Conservation (phyloP, 2,888 invertebrate species). For the Drosophila nr. perissopoda region DNA sequence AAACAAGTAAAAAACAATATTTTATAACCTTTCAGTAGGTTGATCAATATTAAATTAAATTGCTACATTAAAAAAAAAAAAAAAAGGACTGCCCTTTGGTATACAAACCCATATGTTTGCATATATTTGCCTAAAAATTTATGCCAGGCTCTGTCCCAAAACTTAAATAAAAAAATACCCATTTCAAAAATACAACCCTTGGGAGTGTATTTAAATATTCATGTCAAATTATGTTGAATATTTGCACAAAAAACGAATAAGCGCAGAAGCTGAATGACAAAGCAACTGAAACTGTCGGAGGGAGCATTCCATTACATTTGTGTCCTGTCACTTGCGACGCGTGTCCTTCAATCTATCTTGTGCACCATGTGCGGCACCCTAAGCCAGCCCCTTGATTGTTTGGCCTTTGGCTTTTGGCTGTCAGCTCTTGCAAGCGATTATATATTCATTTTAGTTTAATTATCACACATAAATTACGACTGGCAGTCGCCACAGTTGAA, state of each 20-base stretch:
- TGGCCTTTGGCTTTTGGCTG: slow-evolving; percentile 32
- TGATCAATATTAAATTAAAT: too few species aligned
- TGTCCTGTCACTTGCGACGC: slow-evolving; percentile 26
- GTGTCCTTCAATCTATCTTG: slow-evolving; percentile 67
- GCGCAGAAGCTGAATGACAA: slow-evolving; percentile 33
- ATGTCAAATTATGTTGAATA: slow-evolving; percentile 68
- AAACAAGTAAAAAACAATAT: too few species aligned
- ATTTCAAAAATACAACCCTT: slow-evolving; percentile 35
- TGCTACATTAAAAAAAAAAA: too few species aligned
- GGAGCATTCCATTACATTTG: slow-evolving; percentile 56
- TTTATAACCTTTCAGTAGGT: too few species aligned
- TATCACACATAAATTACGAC: slow-evolving; percentile 49
- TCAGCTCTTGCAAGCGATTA: slow-evolving; percentile 25
- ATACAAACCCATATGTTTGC: slow-evolving; percentile 6
- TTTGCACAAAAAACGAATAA: slow-evolving; percentile 51
- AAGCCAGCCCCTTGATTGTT: slow-evolving; percentile 24
- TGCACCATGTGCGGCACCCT: slow-evolving; percentile 5
- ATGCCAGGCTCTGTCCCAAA: slow-evolving; percentile 14
- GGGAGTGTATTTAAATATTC: slow-evolving; percentile 65
- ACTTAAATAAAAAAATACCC: slow-evolving; percentile 10
- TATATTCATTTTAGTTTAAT: slow-evolving; percentile 60
- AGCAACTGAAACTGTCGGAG: slow-evolving; percentile 28
- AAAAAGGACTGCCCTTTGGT: slow-evolving; percentile 5
- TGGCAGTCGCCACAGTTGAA: slow-evolving; percentile 22
- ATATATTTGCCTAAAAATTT: slow-evolving; percentile 43